Evolutionary conservation across 2,113 vertebrate genomes (phyloP).

Genomic region (Rhegmatorhina hoffmannsi): DNA sequence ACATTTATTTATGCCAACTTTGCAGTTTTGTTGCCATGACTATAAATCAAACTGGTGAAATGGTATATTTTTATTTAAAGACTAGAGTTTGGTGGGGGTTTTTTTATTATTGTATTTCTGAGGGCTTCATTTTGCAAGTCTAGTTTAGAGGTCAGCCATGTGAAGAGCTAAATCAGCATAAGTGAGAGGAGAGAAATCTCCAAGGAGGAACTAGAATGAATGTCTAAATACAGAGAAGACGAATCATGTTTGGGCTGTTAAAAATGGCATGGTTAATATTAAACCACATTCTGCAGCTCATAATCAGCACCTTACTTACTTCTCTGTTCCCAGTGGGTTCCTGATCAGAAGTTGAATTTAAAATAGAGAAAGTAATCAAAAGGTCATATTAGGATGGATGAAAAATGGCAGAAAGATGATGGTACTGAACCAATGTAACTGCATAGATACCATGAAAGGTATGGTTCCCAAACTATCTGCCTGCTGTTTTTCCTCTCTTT

Average conservation of each 20-base stretch:
- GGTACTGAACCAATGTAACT: neutral
- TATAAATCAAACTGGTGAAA: neutral
- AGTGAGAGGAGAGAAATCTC: neutral
- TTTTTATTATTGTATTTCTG: neutral
- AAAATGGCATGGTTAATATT: neutral
- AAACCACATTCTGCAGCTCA: neutral
- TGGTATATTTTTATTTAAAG: neutral
- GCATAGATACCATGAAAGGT: fast-evolving
- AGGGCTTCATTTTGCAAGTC: neutral
- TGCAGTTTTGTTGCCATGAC: neutral
- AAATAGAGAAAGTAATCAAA: neutral
- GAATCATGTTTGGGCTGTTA: neutral
- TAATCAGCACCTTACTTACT: neutral
- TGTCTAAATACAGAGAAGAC: neutral
- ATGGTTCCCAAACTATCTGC: neutral
- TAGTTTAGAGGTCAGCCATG: neutral
- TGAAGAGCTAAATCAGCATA: conserved; percentile 8
- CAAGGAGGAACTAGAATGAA: neutral
- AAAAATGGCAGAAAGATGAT: neutral
- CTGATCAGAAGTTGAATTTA: neutral
- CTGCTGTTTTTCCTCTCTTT: neutral
- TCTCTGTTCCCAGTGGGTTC: neutral
- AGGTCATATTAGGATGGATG: neutral
- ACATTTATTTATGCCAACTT: neutral
- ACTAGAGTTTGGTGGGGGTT: neutral